A percentile compares a stretch with the other conserved stretches of the same genome.
Conservation (phyloP, 2,888 invertebrate species). For the Aspidiotus rigidus region DNA sequence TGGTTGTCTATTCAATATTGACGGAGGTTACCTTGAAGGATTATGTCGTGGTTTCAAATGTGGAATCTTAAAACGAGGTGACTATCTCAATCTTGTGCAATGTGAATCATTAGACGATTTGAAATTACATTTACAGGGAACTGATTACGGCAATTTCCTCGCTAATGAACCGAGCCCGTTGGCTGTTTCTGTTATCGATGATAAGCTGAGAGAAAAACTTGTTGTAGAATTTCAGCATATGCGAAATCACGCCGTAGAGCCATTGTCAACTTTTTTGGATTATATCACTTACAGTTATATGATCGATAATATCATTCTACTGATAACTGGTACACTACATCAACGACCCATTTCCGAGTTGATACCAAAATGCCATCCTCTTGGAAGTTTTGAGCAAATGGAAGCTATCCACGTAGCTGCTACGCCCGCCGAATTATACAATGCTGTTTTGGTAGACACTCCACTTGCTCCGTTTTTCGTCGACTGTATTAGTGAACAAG, state of each 20-base stretch:
- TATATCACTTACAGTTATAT: slow-evolving; percentile 99
- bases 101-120: slow-evolving; percentile 99
- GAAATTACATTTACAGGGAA: slow-evolving; percentile 95
- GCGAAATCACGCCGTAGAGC: slow-evolving; percentile 94
- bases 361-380: slow-evolving; percentile 96
- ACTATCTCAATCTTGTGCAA: slow-evolving; percentile 97
- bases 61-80: slow-evolving; percentile 91
- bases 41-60: slow-evolving; percentile 97
- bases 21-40: slow-evolving; percentile 96
- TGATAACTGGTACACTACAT: slow-evolving; percentile 97
- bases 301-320: slow-evolving; percentile 98
- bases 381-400: slow-evolving; percentile 99
- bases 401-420: slow-evolving; percentile 99
- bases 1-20: slow-evolving; percentile 92
- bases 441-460: slow-evolving; percentile 97
- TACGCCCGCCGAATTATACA: slow-evolving; percentile 98
- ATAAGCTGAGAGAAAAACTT: slow-evolving; percentile 93
- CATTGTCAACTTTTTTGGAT: slow-evolving; percentile 92
- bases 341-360: slow-evolving; percentile 96
- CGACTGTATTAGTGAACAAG: slow-evolving; percentile 98
- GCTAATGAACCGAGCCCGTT: slow-evolving; percentile 99
- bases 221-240: slow-evolving; percentile 98
- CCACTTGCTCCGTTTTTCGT: slow-evolving; percentile 97
- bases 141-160: slow-evolving; percentile 96
- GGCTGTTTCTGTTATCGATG: slow-evolving; percentile 95